These are phyloP conservation scores for Takifugu ocellatus DNA, from an alignment of 2,797 vertebrate species.

Conservation along the genomic window DNA sequence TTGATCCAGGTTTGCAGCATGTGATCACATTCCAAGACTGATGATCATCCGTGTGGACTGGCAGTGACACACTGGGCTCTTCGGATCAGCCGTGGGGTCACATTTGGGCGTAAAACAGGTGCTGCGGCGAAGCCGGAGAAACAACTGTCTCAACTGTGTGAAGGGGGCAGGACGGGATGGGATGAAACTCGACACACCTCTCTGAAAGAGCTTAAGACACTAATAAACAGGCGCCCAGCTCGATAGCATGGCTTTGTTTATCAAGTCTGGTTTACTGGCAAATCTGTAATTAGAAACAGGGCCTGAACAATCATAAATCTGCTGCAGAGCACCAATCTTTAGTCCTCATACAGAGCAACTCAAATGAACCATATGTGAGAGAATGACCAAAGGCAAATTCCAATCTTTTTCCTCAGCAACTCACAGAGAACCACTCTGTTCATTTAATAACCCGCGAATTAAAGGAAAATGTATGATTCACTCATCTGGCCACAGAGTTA, in stretches of 20 bases:
- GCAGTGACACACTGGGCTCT: constrained; percentile 22
- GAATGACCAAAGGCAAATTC: constrained; percentile 57
- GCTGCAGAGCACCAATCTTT: constrained; percentile 52
- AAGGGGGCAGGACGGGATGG: constrained; percentile 8
- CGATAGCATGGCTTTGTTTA: constrained; percentile 34
- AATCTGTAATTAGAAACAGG: constrained; percentile 59
- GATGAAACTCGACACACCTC: constrained; percentile 3
- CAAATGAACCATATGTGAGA: constrained; percentile 62
- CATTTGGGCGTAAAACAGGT: constrained; percentile 61
- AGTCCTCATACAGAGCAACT: constrained; percentile 48
- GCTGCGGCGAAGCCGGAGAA: constrained; percentile 28
- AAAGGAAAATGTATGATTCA: constrained; percentile 80
- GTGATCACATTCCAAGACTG: constrained; percentile 5
- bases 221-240: constrained; percentile 31
- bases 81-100: constrained; percentile 30
- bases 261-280: constrained; percentile 48
- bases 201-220: constrained; percentile 21
- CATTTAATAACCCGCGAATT: constrained; percentile 76
- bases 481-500: constrained; percentile 75
- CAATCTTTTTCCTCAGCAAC: constrained; percentile 55
- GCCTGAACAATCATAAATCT: constrained; percentile 56
- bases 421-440: constrained; percentile 72
- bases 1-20: not conserved
- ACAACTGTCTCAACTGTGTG: constrained; percentile 59
- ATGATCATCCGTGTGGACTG: constrained; percentile 1